A percentile compares a stretch with the other conserved stretches of the same genome.
These are phyloP conservation scores for Caenorhabditis imperialis DNA, from an alignment of 2,888 invertebrate genomes.

Conservation along the genomic window DNA sequence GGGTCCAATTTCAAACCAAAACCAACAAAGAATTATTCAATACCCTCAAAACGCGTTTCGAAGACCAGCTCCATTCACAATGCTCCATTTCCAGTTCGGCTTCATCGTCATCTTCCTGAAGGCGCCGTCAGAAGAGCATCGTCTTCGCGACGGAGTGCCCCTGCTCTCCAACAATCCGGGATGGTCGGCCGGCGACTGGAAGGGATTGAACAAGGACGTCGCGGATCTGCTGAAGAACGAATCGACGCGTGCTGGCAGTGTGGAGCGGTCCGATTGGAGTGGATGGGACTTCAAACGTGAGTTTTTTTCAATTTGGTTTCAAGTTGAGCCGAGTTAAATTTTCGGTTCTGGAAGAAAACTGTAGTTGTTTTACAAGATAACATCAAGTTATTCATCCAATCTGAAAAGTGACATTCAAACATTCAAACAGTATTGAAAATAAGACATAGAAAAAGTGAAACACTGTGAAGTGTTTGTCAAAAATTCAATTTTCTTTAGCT, in stretches of 20 bases:
- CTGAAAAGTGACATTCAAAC: no score
- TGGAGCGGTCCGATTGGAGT: constrained; percentile 24
- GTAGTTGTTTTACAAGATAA: no score
- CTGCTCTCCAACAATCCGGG: constrained; percentile 20
- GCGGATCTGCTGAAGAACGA: constrained; percentile 37
- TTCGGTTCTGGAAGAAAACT: no score
- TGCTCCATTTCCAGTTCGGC: constrained; percentile 53
- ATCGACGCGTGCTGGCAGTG: constrained; percentile 1
- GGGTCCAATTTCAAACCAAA: not conserved
- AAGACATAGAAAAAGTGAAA: no score
- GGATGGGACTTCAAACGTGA: constrained; percentile 43
- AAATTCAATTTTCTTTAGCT: no score
- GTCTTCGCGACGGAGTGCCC: constrained; percentile 36
- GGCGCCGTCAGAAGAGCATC: constrained; percentile 44
- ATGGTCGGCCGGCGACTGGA: constrained; percentile 25
- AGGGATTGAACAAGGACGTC: constrained; percentile 32
- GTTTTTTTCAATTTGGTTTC: no score
- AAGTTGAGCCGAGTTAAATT: no score
- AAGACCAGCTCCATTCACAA: not conserved
- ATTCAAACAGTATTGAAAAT: no score
- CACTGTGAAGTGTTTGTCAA: no score
- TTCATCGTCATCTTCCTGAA: constrained; percentile 64
- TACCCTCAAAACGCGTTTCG: no score
- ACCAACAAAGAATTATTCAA: no score
- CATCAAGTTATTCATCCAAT: no score